Conservation (phyloP, 2,113 vertebrate genomes). For the Erinaceus europaeus region DNA sequence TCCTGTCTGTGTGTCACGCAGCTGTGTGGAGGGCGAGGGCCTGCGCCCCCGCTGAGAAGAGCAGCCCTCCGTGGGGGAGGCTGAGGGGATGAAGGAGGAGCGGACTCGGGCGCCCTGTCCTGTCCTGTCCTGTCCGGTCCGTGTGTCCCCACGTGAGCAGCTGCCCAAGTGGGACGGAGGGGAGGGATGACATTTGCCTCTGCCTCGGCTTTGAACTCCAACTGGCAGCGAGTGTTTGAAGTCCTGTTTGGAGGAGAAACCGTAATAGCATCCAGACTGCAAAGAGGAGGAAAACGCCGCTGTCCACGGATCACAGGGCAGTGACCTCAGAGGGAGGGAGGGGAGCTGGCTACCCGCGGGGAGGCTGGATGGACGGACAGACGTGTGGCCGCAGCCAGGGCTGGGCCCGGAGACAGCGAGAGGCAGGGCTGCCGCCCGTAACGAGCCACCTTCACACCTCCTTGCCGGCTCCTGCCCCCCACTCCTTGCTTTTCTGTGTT, state of each 20-base stretch:
- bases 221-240: constrained; percentile 76
- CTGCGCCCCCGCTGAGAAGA: neutral
- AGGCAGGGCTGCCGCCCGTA: too few species aligned
- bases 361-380: too few species aligned
- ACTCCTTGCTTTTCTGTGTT: constrained; percentile 28
- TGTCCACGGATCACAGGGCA: constrained; percentile 38
- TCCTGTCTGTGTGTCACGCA: constrained; percentile 71
- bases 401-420: neutral
- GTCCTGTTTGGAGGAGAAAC: constrained; percentile 69
- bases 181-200: constrained; percentile 71
- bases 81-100: constrained; percentile 43
- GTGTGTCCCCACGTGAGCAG: constrained; percentile 82
- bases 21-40: too few species aligned
- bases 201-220: constrained; percentile 76
- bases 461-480: neutral
- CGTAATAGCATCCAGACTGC: constrained; percentile 67
- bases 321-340: constrained; percentile 40
- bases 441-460: too few species aligned
- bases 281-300: constrained; percentile 56
- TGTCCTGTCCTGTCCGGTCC: too few species aligned
- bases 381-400: too few species aligned
- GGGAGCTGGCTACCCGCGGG: constrained; percentile 12
- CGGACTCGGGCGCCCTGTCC: too few species aligned
- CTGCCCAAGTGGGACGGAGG: constrained; percentile 65
- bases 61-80: neutral